Evolutionary conservation across 92 coral and sea anemone species (phyloP).

Genomic region (Porites lobata): DNA sequence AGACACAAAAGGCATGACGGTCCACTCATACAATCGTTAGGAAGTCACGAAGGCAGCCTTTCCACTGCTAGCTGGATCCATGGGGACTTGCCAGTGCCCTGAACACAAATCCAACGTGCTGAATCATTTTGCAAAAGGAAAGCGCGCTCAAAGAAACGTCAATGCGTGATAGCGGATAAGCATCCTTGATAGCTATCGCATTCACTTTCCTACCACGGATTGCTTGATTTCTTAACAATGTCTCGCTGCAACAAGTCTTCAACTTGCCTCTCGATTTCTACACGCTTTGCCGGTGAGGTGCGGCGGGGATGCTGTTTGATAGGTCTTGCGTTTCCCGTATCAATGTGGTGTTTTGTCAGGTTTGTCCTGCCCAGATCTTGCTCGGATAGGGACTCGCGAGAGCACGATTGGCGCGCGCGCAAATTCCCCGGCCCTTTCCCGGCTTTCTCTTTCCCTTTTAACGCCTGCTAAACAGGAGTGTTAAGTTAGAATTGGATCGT

Average conservation of each 20-base stretch:
- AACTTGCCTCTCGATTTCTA: constrained; percentile 32
- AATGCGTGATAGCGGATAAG: neutral
- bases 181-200: neutral
- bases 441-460: too few relatives aligned
- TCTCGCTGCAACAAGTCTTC: constrained; percentile 7
- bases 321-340: constrained; percentile 37
- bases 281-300: constrained; percentile 32
- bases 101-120: constrained; percentile 46
- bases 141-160: constrained; percentile 50
- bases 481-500: too few relatives aligned
- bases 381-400: neutral
- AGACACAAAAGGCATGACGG: constrained; percentile 37
- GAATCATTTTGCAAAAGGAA: constrained; percentile 19
- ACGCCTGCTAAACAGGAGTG: too few relatives aligned
- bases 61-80: constrained; percentile 27
- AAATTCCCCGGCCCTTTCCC: too few relatives aligned
- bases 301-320: constrained; percentile 37
- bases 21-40: constrained; percentile 46
- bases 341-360: constrained; percentile 5
- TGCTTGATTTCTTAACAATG: constrained; percentile 10
- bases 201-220: constrained; percentile 37
- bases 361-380: constrained; percentile 56
- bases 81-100: constrained; percentile 57
- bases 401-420: too few relatives aligned
- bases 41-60: constrained; percentile 50